Evolutionary conservation across 2,113 vertebrate genomes (phyloP).

Genomic region (Crotalus tigris): DNA sequence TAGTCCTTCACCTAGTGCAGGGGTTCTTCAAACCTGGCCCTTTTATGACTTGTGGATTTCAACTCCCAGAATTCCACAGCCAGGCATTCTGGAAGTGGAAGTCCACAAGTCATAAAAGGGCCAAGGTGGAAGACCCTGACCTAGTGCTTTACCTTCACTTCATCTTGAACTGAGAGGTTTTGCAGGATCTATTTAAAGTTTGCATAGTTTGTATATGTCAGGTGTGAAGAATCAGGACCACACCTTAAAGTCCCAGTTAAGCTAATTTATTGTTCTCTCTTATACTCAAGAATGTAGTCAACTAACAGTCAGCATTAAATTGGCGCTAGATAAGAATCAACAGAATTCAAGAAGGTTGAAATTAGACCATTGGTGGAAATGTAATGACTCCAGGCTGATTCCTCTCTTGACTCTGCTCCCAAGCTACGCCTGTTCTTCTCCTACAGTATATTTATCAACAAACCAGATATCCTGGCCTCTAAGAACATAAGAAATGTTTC

Average conservation of each 20-base stretch:
- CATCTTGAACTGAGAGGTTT: background rate
- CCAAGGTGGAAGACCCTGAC: too few relatives aligned
- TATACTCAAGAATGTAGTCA: background rate
- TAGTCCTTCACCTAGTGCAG: too few relatives aligned
- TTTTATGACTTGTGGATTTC: too few relatives aligned
- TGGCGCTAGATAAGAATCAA: background rate
- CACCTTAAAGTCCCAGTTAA: background rate
- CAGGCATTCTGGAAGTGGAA: too few relatives aligned
- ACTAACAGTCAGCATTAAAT: background rate
- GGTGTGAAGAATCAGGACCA: background rate
- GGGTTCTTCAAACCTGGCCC: too few relatives aligned
- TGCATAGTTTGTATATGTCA: background rate
- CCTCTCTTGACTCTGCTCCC: background rate
- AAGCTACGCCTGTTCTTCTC: background rate
- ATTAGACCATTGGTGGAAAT: background rate
- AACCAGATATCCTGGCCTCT: background rate
- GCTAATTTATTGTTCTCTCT: background rate
- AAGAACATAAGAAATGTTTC: background rate
- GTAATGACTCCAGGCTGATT: background rate
- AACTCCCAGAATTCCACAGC: too few relatives aligned
- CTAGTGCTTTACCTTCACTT: background rate
- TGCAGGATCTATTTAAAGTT: background rate
- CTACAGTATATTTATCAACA: background rate
- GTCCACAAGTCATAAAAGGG: too few relatives aligned
- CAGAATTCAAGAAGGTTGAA: background rate